Base-by-base conservation (phyloP, 2,888 invertebrate genomes). In the Apotomis betuletana region DNA sequence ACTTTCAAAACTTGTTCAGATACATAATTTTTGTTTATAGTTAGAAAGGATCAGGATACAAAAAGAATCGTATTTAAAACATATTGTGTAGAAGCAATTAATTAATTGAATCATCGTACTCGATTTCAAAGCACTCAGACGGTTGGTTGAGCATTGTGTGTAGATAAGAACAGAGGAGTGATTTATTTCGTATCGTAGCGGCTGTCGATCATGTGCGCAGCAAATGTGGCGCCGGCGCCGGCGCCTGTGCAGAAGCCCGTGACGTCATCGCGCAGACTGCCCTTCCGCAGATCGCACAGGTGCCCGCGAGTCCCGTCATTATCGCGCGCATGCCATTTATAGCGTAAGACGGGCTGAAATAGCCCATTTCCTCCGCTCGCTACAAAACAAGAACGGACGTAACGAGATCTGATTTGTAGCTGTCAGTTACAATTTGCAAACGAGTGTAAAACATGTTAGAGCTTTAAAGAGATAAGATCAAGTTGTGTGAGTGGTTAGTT, bases 351-450 rank as follows among this genome's bases (percentile, higher is more conserved):
- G 70, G 76, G 80, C 69, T 71, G 76, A 80, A 81, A 82, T 82
- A 77, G 81, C 75, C 75, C 68, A 77, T 79, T 82, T 83, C 81
- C 81, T 83, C 75, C 75, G 65, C 74, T 71, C 74, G 74, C 70
- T 71, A 73, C 74, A 75, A 78, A 49, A 79, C 74, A 75, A 77
- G 76, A 76, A 75, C 77, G 79, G 75, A 76, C 79, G 77, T 81
- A 83, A 84, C 82, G 75, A 82, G 85, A 82, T 85, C 81, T 83
- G 86, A 89, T 88, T 89, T 85, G 85, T 83, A 82, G 83, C 84
- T 86, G 90, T 87, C 89, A 85, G 85, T 87, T 87, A 84, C 87
- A 90, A 90, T 91, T 90, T 90, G 89, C 88, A 89, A 90, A 89
- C 88, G 86, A 88, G 87, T 89, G 88, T 85, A 85, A 85, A 87